Base-by-base conservation (phyloP, 92 coral and sea anemone species). In the Umimayanthus chanpuru region DNA sequence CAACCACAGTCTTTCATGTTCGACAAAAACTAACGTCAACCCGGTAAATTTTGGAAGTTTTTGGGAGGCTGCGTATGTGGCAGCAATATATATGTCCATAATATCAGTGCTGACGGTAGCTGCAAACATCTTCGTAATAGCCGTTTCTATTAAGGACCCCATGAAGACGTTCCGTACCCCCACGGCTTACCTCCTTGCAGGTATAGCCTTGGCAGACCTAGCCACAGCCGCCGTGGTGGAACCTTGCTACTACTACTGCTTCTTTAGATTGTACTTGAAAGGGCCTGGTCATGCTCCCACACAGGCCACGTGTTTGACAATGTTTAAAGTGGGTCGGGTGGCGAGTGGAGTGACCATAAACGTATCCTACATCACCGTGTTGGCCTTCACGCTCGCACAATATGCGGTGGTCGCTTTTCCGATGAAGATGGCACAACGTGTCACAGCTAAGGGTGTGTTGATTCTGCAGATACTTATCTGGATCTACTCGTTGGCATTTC, bases 201-300 rank as follows among this genome's bases (percentile, higher is more conserved):
- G 73, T 6, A 32, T 81, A 26, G 53, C 85, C 66, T 25, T 61
- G 28, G 71, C 85, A 36, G 73, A 81, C 73, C 12, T 77, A 2
- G 21, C 25, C 18, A 77, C 85, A 58, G 85, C 74, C 38, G 30
- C 20, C 20, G 73, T 81, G 73, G 74, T 36, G 16, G 73, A 81
- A 23, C 85, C 85, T 8, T 81, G 85, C 11, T 32, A 30, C 85
- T 38, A 61, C n/a, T 81, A 30, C 32, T 61, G 85, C 20, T 81
- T 26, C 7, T 58, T 61, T 18, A 58, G 74, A 38, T 15, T 81
- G 85, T 81, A 26, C 49, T 12, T 81, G 53, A 64, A 81, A n/a
- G n/a, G n/a, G 4, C 73, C 50, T 30, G n/a, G 32, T 9, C 47
- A 26, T 53, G n/a, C 50, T 20, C 55, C 28, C 0, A 58, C 73